These are phyloP conservation scores for Phocides pigmalion DNA, from an alignment of 1,140 invertebrate genomes.

Conservation along the genomic window DNA sequence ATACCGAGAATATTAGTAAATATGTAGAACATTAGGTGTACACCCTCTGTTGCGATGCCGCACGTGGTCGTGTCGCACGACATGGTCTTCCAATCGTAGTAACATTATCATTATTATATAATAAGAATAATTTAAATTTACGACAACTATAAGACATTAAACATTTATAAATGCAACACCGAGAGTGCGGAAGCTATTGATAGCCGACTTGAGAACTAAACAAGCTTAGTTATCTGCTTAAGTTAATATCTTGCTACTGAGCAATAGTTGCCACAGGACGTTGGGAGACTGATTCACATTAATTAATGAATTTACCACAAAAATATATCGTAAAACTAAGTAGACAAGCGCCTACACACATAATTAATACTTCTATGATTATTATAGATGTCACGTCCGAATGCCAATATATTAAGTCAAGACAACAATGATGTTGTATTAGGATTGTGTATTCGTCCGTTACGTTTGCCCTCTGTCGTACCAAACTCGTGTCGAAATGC, in stretches of 20 bases:
- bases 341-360: not conserved
- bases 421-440: not conserved
- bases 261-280: not conserved
- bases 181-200: not conserved
- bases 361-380: not conserved
- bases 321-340: slow-evolving; percentile 1
- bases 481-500: not conserved
- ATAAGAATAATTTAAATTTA: not conserved
- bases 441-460: not conserved
- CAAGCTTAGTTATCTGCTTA: not conserved
- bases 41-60: no score
- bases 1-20: no score
- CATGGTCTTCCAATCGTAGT: not conserved
- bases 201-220: not conserved
- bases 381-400: not conserved
- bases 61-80: no score
- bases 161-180: not conserved
- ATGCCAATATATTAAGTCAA: not conserved
- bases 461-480: not conserved
- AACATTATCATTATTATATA: not conserved
- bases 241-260: not conserved
- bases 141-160: not conserved
- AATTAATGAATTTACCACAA: not conserved
- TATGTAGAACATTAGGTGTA: no score
- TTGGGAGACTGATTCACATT: not conserved